Percentiles rank a stretch among this genome's conserved stretches.
These are phyloP conservation scores for Momotus momota DNA, from an alignment of 2,797 vertebrate species.

Conservation along the genomic window DNA sequence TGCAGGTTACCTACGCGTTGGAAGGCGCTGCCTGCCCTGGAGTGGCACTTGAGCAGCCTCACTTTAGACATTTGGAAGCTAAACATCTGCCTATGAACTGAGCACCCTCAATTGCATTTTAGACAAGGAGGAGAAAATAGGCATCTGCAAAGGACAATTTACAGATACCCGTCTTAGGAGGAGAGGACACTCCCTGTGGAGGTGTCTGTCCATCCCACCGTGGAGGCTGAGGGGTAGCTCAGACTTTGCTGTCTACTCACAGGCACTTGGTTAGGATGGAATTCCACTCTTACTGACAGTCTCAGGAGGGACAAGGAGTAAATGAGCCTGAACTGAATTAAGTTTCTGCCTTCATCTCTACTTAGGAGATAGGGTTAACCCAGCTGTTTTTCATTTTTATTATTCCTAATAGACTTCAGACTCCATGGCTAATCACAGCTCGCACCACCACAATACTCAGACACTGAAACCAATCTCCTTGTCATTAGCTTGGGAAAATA, in stretches of 20 bases:
- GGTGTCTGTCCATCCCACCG: not conserved
- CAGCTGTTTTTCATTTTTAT: not conserved
- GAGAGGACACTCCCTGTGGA: not conserved
- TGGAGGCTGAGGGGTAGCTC: not conserved
- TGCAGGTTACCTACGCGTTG: not conserved
- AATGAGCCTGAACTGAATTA: not conserved
- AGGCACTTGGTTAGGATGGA: not conserved
- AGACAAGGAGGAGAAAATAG: not conserved
- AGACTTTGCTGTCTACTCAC: not conserved
- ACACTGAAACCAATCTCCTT: constrained; percentile 43
- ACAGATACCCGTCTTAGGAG: not conserved
- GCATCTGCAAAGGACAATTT: not conserved
- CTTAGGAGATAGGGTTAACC: not conserved
- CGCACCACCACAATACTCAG: not conserved
- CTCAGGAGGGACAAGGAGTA: not conserved
- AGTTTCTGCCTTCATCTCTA: constrained; percentile 13
- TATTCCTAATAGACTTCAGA: constrained; percentile 38
- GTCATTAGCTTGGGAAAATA: constrained; percentile 64
- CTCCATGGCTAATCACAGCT: constrained; percentile 7
- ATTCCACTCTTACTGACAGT: not conserved
- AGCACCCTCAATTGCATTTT: not conserved
- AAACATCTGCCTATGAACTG: not conserved
- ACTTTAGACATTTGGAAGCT: not conserved
- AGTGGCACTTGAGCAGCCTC: not conserved
- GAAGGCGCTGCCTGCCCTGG: not conserved